Evolutionary conservation across 2,888 invertebrate species (phyloP), one percentile per base, ranked within the genome.

Genomic region (Trachelus iudaicus): DNA sequence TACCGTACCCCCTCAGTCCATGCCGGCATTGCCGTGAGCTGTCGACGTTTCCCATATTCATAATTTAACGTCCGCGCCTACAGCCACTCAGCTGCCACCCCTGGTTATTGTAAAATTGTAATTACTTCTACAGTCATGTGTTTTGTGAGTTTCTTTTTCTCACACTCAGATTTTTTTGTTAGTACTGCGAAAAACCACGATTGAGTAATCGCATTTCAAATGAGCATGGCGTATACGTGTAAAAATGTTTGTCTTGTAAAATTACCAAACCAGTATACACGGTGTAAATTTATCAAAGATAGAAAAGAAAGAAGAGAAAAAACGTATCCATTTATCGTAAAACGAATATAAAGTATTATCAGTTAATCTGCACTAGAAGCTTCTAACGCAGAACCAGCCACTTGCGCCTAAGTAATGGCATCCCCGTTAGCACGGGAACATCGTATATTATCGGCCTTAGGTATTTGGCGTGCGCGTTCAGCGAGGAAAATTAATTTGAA

Each of bases 41-140:
- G 77, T 79, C 80, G 79, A 80, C 81, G 76, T 79, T 82, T 82
- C 79, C 79, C 81, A 81, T 81, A 82, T 82, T 79, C 78, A 81
- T 81, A 82, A 81, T 82, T 82, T 79, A 81, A 79, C 81, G 79
- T 79, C 79, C 79, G 69, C 76, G 77, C 79, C 75, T 73, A 77
- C 73, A 76, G 80, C 79, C 69, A 77, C 80, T 75, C 75, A 34
- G 75, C 76, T 35, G 56, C 56, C 34, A 34, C 56, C 76, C 23
- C 40, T 35, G 74, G 73, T 75, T 68, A 68, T 76, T 80, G 79
- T 76, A 79, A 79, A 80, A 80, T 79, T 79, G 74, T 80, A 80
- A 80, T 80, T 79, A 75, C 79, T 75, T 76, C 78, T 76, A 37
- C 76, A 73, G 71, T 33, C 34, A 33, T 33, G 71, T 34, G 71